Evolutionary conservation across 37 sponge, comb jelly and placozoan genomes (phyloP).

Genomic region (Ianthella basta): DNA sequence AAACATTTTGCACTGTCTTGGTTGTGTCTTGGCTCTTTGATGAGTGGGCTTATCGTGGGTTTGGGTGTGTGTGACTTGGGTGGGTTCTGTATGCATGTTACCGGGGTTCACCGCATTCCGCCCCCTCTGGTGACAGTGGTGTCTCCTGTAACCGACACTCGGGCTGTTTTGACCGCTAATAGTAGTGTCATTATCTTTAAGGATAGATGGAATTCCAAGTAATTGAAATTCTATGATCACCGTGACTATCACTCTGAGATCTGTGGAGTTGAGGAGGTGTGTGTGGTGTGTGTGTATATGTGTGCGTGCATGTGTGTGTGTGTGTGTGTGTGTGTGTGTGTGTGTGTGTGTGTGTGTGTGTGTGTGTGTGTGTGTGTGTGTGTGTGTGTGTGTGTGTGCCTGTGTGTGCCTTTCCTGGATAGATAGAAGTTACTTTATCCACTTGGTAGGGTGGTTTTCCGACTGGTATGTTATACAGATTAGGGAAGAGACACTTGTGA

Average conservation of each 20-base stretch:
- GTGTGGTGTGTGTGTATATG: conserved; percentile 27
- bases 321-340: not conserved
- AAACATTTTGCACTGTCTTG: too few relatives aligned
- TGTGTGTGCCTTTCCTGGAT: not conserved
- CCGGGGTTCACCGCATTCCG: not conserved
- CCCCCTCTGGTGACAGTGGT: not conserved
- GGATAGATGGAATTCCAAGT: too few relatives aligned
- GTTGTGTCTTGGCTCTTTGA: too few relatives aligned
- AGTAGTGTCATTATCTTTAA: too few relatives aligned
- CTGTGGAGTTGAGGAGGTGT: not conserved
- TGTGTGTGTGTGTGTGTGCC: conserved; percentile 24
- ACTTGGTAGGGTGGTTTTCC: not conserved
- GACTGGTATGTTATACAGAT: too few relatives aligned
- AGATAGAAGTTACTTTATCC: not conserved
- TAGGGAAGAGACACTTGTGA: too few relatives aligned
- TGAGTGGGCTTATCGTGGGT: too few relatives aligned
- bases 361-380: conserved; percentile 29
- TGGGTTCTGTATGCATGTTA: not conserved
- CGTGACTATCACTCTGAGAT: too few relatives aligned
- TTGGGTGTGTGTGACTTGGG: not conserved
- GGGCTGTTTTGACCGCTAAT: too few relatives aligned
- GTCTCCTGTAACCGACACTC: not conserved
- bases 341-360: conserved; percentile 20
- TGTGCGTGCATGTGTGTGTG: not conserved
- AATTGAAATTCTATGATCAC: too few relatives aligned